Evolutionary conservation across 2,797 vertebrate species (phyloP), one percentile per base, ranked within the genome.

Genomic region (Myiotriccus ornatus): DNA sequence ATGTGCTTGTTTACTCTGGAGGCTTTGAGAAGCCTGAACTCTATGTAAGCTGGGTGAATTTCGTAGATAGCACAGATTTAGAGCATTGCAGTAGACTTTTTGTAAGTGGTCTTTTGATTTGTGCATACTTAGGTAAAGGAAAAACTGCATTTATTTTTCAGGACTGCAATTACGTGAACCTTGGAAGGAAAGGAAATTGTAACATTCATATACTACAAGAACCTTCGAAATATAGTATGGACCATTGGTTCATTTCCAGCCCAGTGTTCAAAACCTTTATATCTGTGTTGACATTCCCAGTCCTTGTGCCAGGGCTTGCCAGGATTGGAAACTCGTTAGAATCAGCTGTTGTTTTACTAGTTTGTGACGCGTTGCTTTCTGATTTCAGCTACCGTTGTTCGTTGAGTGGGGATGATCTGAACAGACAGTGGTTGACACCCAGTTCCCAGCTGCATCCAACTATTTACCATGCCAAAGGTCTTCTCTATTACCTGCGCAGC

Each of bases 401-500:
- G 0, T 97, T 99, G 93, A 99, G 97, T 57, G 97, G 98, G 28
- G 98, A 98, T 56, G 99, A 99, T 87, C 96, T 99, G 94, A 99
- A 99, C 89, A 98, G 99, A 44, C 99, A 99, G 68, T 99, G 99
- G 99, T 77, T 98, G 57, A 94, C 97, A 39, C 99, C 99, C 16
- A 96, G 77, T 34, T 92, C 97, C 3, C 74, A 95, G 83, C 97
- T 98, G 49, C 99, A 99, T 73, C 99, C 99, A 24, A 99, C 99
- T 11, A 98, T 99, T 95, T 99, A 99, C 97, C 99, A 99, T 6
- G 23, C 98, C 80, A 99, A 99, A 79, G 99, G 99, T 20, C 97
- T 99, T 28, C 98, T 99, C 41, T 98, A 98, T 91, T 99, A 99
- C 94, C 98, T 99, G 85, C 91, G 91, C 96, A 99, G 98, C 89